phyloP scores from a whole-genome alignment of 2,113 vertebrate species.

The Halcyon senegalensis region DNA sequence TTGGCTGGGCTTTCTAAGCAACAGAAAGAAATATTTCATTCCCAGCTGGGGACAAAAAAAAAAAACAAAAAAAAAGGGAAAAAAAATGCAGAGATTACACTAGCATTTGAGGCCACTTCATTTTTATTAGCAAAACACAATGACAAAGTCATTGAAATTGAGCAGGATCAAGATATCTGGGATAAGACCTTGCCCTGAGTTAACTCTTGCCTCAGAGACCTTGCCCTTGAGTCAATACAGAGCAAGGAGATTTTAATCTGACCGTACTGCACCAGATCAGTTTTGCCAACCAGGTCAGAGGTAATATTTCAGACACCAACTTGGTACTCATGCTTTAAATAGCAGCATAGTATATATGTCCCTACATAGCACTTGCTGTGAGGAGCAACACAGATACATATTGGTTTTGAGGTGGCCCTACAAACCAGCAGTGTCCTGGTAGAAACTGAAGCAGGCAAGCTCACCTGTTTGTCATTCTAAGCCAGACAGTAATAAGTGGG shows the following conservation, averaged over 20 bases:
- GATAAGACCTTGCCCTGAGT: not conserved
- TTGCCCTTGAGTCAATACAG: not conserved
- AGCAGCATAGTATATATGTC: not conserved
- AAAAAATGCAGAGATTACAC: not conserved
- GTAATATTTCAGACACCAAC: not conserved
- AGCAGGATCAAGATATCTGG: not conserved
- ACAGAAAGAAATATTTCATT: constrained; percentile 7
- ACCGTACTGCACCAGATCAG: not conserved
- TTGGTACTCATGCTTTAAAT: constrained; percentile 33
- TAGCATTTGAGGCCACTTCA: not conserved
- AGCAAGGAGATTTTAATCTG: not conserved
- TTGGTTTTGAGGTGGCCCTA: not conserved
- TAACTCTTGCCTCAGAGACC: not conserved
- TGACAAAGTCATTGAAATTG: not conserved
- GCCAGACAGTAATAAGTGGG: not conserved
- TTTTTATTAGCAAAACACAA: not conserved
- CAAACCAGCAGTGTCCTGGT: not conserved
- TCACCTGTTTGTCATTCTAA: not conserved
- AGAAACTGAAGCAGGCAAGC: not conserved
- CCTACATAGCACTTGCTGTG: constrained; percentile 17
- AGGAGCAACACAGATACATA: not conserved
- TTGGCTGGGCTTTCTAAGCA: constrained; percentile 14
- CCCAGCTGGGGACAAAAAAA: not conserved
- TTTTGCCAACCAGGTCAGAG: constrained; percentile 34
- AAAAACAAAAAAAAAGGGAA: too few species aligned